Evolutionary conservation across 2,888 invertebrate species (phyloP), one percentile per base, ranked within the genome.

Genomic region (Ophion ellenae): DNA sequence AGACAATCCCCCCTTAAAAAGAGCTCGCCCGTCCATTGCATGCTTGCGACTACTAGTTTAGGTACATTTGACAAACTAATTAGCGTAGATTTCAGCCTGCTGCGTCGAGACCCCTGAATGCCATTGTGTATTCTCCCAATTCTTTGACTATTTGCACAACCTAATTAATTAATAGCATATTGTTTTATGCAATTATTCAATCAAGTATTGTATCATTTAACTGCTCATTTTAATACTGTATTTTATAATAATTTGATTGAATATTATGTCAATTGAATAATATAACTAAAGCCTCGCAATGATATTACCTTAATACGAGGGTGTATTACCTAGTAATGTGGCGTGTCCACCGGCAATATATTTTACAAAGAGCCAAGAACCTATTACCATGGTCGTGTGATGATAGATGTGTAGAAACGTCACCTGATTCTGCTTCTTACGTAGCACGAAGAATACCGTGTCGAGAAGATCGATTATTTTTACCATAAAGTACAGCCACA

Each of bases 341-440:
- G 88, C 85, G 45, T 93, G 94, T 70, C 94, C 94, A 94, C 96
- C 96, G 88, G 96, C 94, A 0, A 95, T 89, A 89, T 95, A 97
- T 94, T 96, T 97, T 1, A 94, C 91, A 2, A 95, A 95, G 20
- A 94, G 92, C 96, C 97, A 98, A 82, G 95, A 94, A 0, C 96
- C 95, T 6, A 96, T 59, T 0, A 97, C 96, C 97, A 98, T 98
- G 0, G 97, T 97, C 0, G 96, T 95, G 92, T 98, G 98, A 93
- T 98, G 98, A 91, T 98, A 98, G 6, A 98, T 96, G 91, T 98
- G 98, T 45, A 98, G 95, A 91, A 98, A 98, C 2, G 97, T 96
- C 20, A 98, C 95, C 94, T 98, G 98, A 84, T 96, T 96, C 88
- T 96, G 95, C 91, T 97, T 98, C 94, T 98, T 98, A 80, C 98